These are phyloP conservation scores for Hippocampus barbouri DNA, from an alignment of 2,113 vertebrate genomes.

Conservation along the genomic window DNA sequence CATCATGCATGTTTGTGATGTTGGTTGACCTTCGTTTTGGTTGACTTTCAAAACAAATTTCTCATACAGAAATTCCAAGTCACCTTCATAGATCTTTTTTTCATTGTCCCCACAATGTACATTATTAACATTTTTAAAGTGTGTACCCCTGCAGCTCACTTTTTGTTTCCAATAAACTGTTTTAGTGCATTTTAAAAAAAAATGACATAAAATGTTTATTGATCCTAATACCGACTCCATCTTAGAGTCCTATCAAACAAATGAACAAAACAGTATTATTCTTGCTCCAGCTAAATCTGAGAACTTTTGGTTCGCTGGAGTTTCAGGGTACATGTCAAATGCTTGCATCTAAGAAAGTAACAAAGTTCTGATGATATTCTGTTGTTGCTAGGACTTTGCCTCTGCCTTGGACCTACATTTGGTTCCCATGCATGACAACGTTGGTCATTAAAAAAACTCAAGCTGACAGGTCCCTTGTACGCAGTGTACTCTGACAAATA, in stretches of 20 bases:
- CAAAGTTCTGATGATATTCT: not conserved
- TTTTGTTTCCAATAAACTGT: not conserved
- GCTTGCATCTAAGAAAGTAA: not conserved
- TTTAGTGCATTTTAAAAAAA: not conserved
- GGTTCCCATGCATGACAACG: constrained; percentile 15
- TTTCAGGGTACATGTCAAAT: not conserved
- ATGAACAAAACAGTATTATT: too few species aligned
- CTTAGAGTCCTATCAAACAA: too few species aligned
- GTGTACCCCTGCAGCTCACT: not conserved
- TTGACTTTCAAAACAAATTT: not conserved
- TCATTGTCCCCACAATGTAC: not conserved
- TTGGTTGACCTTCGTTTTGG: not conserved
- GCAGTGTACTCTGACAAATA: constrained; percentile 24
- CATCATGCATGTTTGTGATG: not conserved
- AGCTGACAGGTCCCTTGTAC: constrained; percentile 37
- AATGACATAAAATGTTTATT: too few species aligned
- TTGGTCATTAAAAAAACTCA: constrained; percentile 27
- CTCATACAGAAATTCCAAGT: not conserved
- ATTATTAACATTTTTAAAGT: not conserved
- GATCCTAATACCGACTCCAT: too few species aligned
- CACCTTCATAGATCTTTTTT: not conserved
- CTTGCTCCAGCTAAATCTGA: too few species aligned
- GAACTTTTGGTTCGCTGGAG: too few species aligned
- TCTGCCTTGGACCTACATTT: constrained; percentile 20
- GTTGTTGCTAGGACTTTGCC: not conserved